Percentiles rank a stretch among this genome's conserved stretches.
Conservation (phyloP, 2,113 vertebrate species). For the Galeopterus variegatus region DNA sequence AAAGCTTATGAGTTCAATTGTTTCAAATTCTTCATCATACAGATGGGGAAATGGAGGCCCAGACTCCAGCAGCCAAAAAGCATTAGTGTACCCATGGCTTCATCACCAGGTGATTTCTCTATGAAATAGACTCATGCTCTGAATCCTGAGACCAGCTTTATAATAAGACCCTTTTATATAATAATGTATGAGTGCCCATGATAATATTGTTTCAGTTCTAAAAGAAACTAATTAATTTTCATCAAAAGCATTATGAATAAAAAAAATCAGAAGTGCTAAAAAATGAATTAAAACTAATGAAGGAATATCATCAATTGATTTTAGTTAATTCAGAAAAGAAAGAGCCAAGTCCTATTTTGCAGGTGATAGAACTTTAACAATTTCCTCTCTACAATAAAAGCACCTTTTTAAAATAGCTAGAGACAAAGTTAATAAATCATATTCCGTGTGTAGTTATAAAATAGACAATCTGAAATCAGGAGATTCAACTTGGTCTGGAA, state of each 20-base stretch:
- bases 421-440: conserved; percentile 75
- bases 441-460: not conserved
- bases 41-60: conserved; percentile 46
- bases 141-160: not conserved
- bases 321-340: conserved; percentile 66
- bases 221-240: conserved; percentile 86
- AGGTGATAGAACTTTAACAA: conserved; percentile 67
- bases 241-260: conserved; percentile 78
- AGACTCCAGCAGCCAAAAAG: not conserved
- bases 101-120: not conserved
- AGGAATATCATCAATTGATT: conserved; percentile 68
- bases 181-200: conserved; percentile 24
- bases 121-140: accelerated
- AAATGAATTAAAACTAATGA: conserved; percentile 82
- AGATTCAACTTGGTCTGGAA: not conserved
- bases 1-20: not conserved
- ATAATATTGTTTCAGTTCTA: conserved; percentile 73
- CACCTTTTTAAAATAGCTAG: not conserved
- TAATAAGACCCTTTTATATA: not conserved
- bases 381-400: conserved; percentile 68
- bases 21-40: not conserved
- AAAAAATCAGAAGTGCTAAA: conserved; percentile 74
- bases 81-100: accelerated
- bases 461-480: not conserved
- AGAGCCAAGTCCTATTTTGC: conserved; percentile 44